Conservation (phyloP, 2,888 invertebrate genomes). For the Digitonthophagus gazella region DNA sequence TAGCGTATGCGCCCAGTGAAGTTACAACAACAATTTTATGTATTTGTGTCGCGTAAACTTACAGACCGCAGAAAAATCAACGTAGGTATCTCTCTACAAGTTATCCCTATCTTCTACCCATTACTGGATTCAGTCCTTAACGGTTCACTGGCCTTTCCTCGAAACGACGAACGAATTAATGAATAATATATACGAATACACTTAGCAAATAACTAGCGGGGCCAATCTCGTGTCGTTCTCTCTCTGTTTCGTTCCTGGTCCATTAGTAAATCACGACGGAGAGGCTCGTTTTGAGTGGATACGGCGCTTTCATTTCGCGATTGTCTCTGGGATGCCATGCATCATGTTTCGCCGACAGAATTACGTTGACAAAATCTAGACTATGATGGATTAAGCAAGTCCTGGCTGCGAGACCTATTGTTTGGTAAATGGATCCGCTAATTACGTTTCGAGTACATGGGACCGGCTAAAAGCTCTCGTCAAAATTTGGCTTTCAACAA, state of each 20-base stretch:
- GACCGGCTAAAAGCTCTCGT: neutral
- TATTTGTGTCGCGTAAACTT: conserved; percentile 26
- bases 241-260: conserved; percentile 1
- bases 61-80: conserved; percentile 2
- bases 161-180: conserved; percentile 2
- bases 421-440: conserved; percentile 12
- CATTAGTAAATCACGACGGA: conserved; percentile 11
- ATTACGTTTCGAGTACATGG: conserved; percentile 4
- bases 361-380: conserved; percentile 16
- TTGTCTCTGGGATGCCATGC: neutral
- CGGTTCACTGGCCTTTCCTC: neutral
- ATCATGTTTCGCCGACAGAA: conserved; percentile 15
- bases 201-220: neutral
- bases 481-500: neutral
- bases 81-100: neutral
- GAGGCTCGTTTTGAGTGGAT: conserved; percentile 2
- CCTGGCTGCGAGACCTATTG: neutral
- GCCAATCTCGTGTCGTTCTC: neutral
- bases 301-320: neutral
- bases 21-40: conserved; percentile 22
- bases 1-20: neutral
- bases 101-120: neutral
- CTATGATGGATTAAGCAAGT: conserved; percentile 12
- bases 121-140: neutral
- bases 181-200: conserved; percentile 16